Percentiles rank a stretch among this genome's conserved stretches.
Conservation (phyloP, 1,140 invertebrate species). For the Pogonus chalceus region DNA sequence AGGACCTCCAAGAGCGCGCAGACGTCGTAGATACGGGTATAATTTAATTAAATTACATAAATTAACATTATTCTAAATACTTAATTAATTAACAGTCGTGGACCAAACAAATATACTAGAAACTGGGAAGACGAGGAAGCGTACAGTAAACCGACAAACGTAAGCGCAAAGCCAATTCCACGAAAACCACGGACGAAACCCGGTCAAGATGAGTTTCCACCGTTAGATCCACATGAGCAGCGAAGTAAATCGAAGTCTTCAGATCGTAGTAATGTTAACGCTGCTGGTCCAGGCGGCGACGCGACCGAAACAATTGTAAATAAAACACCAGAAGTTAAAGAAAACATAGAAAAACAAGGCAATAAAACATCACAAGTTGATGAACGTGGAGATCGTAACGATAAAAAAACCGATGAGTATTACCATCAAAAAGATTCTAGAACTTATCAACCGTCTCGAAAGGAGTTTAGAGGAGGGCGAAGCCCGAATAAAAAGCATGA, state of each 20-base stretch:
- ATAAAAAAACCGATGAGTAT: too few relatives aligned
- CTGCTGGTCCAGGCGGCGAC: constrained; percentile 7
- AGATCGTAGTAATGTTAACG: constrained; percentile 30
- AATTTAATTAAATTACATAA: constrained; percentile 9
- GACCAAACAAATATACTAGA: constrained; percentile 81
- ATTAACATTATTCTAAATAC: constrained; percentile 5
- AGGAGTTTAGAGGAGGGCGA: too few relatives aligned
- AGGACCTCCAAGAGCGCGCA: constrained; percentile 74
- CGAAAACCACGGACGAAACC: constrained; percentile 27
- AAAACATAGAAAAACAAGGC: not conserved
- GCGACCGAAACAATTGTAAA: constrained; percentile 20
- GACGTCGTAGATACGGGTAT: constrained; percentile 75
- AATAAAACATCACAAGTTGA: not conserved
- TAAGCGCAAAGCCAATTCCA: constrained; percentile 11
- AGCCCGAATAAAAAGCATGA: not conserved
- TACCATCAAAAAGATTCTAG: too few relatives aligned
- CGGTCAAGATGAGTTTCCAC: constrained; percentile 34
- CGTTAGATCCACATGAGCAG: constrained; percentile 25
- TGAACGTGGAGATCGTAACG: not conserved
- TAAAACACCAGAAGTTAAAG: constrained; percentile 16
- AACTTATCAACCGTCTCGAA: too few relatives aligned
- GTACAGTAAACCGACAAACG: constrained; percentile 44
- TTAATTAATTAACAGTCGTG: constrained; percentile 48
- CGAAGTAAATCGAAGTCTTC: not conserved
- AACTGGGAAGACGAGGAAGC: constrained; percentile 89